Percentiles rank a stretch among this genome's conserved stretches.
phyloP scores from a whole-genome alignment of 2,888 invertebrate genomes.

The Phasia obesa region DNA sequence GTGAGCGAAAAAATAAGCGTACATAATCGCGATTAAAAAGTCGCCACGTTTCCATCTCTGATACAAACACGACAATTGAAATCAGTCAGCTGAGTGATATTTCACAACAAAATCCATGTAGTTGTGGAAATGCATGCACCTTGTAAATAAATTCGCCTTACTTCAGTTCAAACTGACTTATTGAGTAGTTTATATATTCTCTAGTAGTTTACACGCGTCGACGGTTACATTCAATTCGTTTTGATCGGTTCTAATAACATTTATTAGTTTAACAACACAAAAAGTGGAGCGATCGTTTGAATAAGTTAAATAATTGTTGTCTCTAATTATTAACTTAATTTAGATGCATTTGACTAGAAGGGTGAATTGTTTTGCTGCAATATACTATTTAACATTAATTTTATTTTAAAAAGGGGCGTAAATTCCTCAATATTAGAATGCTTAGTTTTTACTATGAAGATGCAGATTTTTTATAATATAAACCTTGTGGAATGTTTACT shows the following conservation, averaged over 20 bases:
- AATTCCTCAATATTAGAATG: neutral
- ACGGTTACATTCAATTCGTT: constrained; percentile 10
- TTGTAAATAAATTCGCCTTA: no score
- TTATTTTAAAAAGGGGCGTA: constrained; percentile 16
- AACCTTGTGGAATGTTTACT: constrained; percentile 23
- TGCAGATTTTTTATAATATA: neutral
- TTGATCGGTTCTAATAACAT: neutral
- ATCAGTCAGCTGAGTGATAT: no score
- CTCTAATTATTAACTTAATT: neutral
- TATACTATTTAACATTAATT: neutral
- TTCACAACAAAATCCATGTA: no score
- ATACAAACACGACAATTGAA: no score
- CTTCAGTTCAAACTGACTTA: constrained; percentile 69
- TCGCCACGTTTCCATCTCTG: no score
- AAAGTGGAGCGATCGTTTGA: constrained; percentile 3
- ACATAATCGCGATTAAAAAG: no score
- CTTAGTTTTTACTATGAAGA: neutral
- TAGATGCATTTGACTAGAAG: neutral
- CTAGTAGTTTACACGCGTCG: constrained; percentile 43
- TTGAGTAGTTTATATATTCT: constrained; percentile 55
- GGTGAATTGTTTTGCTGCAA: neutral
- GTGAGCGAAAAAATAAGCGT: no score
- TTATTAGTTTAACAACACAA: neutral
- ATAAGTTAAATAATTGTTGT: constrained; percentile 8
- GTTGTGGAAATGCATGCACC: no score